These are phyloP conservation scores for Nomada goodeniana DNA, from an alignment of 2,888 invertebrate species.

Conservation along the genomic window DNA sequence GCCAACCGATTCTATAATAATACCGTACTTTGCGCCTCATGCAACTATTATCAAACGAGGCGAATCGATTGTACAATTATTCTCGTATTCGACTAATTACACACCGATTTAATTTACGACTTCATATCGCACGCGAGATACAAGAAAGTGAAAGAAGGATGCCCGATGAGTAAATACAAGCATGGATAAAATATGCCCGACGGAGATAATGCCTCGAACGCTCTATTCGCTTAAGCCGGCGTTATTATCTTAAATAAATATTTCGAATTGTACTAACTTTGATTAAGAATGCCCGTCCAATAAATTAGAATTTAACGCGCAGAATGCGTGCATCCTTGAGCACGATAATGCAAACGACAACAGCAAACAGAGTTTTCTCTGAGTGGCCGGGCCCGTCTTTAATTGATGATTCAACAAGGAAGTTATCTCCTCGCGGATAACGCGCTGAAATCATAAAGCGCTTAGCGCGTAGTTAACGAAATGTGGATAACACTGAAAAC, in stretches of 20 bases:
- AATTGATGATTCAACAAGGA: conserved; percentile 20
- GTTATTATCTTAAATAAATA: background rate
- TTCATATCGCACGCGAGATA: too few species aligned
- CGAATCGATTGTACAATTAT: background rate
- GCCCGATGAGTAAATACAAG: too few species aligned
- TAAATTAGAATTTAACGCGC: conserved; percentile 5
- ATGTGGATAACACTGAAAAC: too few species aligned
- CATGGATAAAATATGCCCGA: too few species aligned
- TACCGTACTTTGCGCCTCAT: background rate
- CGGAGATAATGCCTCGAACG: too few species aligned
- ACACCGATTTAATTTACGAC: too few species aligned
- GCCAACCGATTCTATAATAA: conserved; percentile 7
- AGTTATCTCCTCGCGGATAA: background rate
- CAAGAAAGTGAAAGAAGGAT: too few species aligned
- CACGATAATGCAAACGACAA: background rate
- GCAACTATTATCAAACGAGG: background rate
- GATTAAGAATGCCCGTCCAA: background rate
- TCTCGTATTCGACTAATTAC: too few species aligned
- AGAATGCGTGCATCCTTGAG: conserved; percentile 3
- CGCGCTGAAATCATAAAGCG: background rate
- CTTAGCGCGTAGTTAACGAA: too few species aligned
- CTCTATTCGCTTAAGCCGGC: too few species aligned
- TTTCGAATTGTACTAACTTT: background rate
- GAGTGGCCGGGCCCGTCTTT: background rate
- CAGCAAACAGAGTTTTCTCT: conserved; percentile 15